phyloP scores from a whole-genome alignment of 2,888 invertebrate genomes.

The Apocheima hispidaria region DNA sequence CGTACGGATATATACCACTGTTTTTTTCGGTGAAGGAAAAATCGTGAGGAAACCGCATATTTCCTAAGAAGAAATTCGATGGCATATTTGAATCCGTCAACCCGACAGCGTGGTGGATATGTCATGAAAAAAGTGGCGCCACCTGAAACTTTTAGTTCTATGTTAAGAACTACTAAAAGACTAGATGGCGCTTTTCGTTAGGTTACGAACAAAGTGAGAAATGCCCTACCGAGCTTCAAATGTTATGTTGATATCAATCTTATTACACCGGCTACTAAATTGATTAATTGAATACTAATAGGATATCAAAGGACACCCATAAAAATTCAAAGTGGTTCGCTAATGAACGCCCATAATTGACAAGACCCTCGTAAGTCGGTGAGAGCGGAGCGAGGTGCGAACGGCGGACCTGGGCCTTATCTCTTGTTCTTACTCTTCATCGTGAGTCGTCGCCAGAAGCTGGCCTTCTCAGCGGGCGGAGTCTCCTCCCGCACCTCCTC shows the following conservation, averaged over 20 bases:
- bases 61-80: too few relatives aligned
- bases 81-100: too few relatives aligned
- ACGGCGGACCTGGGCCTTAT: conserved; percentile 67
- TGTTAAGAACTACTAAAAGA: too few relatives aligned
- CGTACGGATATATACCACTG: too few relatives aligned
- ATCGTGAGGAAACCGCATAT: too few relatives aligned
- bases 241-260: background rate
- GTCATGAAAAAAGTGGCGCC: too few relatives aligned
- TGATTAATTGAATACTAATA: background rate
- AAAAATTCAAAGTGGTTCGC: conserved; percentile 9
- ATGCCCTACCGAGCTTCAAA: too few relatives aligned
- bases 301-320: background rate
- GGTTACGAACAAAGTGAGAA: background rate
- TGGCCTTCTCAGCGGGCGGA: conserved; percentile 86
- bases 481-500: conserved; percentile 78
- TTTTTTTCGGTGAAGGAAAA: too few relatives aligned
- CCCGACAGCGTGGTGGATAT: too few relatives aligned
- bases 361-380: conserved; percentile 36
- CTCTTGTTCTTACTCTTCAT: conserved; percentile 90
- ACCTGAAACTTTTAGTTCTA: too few relatives aligned
- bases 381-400: conserved; percentile 62
- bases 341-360: conserved; percentile 33
- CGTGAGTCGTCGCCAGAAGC: conserved; percentile 90
- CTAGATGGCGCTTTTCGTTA: background rate
- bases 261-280: background rate